Conservation (phyloP, 2,888 invertebrate genomes). For the Hydriomena furcata region DNA sequence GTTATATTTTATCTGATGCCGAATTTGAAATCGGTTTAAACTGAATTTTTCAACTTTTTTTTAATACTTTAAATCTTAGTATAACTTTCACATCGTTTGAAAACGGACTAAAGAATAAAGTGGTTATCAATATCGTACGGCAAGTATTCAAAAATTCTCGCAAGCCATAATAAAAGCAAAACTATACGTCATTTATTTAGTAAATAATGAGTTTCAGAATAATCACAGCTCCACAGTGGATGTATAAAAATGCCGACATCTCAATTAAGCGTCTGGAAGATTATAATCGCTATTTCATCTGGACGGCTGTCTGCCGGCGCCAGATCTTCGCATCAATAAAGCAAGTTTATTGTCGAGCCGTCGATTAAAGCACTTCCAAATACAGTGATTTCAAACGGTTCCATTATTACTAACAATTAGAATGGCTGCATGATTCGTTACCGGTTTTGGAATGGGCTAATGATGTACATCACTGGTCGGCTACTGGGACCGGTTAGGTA, state of each 20-base stretch:
- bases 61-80: no score
- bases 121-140: no score
- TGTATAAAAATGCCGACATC: constrained; percentile 21
- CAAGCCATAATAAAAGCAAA: neutral
- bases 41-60: no score
- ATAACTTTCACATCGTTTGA: no score
- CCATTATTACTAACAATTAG: constrained; percentile 33
- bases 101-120: no score
- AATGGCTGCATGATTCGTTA: constrained; percentile 40
- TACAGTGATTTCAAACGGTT: constrained; percentile 20
- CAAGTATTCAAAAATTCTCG: no score
- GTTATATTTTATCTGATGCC: neutral
- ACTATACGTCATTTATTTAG: neutral
- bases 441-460: constrained; percentile 66
- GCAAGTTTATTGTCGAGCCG: constrained; percentile 19
- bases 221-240: constrained; percentile 1
- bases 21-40: constrained; percentile 1
- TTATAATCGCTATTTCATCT: constrained; percentile 16
- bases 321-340: constrained; percentile 23
- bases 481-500: constrained; percentile 65
- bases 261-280: constrained; percentile 20
- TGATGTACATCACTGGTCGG: constrained; percentile 58
- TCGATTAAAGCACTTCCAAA: constrained; percentile 19
- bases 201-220: constrained; percentile 1
- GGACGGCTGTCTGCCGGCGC: constrained; percentile 17